phyloP scores from a whole-genome alignment of 2,113 vertebrate genomes.

The Alexandromys fortis region DNA sequence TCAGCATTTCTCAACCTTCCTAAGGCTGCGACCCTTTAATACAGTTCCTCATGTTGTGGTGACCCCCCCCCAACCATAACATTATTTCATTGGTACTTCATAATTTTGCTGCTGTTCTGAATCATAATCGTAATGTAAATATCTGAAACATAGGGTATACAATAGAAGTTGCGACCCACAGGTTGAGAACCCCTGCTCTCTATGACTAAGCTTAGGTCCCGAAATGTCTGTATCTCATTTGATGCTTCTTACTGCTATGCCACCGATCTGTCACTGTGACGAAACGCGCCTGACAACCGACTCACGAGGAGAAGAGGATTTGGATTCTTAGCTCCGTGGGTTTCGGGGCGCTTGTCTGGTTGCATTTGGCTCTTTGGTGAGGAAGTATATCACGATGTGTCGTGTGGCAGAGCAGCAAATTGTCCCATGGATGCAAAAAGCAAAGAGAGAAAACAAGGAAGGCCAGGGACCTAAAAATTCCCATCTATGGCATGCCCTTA shows the following conservation, averaged over 20 bases:
- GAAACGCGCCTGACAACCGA: not conserved
- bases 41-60: not conserved
- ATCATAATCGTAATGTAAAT: not conserved
- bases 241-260: not conserved
- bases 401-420: not conserved
- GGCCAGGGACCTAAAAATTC: no score
- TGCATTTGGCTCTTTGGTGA: not conserved
- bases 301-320: not conserved
- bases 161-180: rapidly evolving
- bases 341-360: not conserved
- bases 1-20: no score
- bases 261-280: not conserved
- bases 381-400: no score
- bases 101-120: not conserved
- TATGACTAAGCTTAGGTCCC: not conserved
- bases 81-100: not conserved
- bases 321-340: not conserved
- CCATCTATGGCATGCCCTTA: not conserved
- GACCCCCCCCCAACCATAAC: not conserved
- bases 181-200: not conserved
- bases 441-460: not conserved
- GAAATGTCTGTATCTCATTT: not conserved
- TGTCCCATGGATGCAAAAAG: not conserved
- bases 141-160: not conserved
- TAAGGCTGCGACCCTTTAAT: not conserved